Conservation (phyloP, 2,888 invertebrate species). For the Criorhina ranunculi region DNA sequence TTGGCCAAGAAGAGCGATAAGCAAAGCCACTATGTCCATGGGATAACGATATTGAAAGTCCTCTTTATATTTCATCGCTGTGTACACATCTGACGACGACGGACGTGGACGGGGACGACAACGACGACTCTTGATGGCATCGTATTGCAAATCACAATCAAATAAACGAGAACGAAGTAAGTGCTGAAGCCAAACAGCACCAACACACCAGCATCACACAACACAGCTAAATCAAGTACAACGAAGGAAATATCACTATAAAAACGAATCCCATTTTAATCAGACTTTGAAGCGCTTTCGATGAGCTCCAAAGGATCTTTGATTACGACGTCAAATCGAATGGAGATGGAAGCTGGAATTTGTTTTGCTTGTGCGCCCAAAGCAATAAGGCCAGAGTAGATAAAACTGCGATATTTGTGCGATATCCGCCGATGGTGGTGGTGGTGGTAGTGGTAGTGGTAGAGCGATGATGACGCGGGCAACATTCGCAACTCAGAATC, state of each 20-base stretch:
- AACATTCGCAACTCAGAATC: slow-evolving; percentile 50
- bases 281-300: slow-evolving; percentile 75
- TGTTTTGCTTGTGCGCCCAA: slow-evolving; percentile 75
- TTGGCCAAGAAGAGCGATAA: slow-evolving; percentile 47
- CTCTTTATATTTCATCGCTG: slow-evolving; percentile 59
- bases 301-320: slow-evolving; percentile 75
- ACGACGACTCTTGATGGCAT: slow-evolving; percentile 62
- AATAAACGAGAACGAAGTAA: slow-evolving; percentile 62
- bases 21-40: slow-evolving; percentile 53
- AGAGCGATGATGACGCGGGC: slow-evolving; percentile 65
- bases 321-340: slow-evolving; percentile 75
- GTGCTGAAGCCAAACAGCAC: slow-evolving; percentile 26
- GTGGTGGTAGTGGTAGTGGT: slow-evolving; percentile 15
- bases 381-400: slow-evolving; percentile 68
- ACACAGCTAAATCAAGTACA: slow-evolving; percentile 67
- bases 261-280: slow-evolving; percentile 76
- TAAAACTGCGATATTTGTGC: slow-evolving; percentile 57
- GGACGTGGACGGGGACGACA: background rate
- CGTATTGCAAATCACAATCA: slow-evolving; percentile 69
- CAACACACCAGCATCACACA: slow-evolving; percentile 17
- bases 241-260: slow-evolving; percentile 69
- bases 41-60: slow-evolving; percentile 51
- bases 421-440: slow-evolving; percentile 12
- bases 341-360: slow-evolving; percentile 68
- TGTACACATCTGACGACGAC: slow-evolving; percentile 39